These are phyloP conservation scores for Dolichopus griseipennis DNA, from an alignment of 2,888 invertebrate genomes.

Conservation along the genomic window DNA sequence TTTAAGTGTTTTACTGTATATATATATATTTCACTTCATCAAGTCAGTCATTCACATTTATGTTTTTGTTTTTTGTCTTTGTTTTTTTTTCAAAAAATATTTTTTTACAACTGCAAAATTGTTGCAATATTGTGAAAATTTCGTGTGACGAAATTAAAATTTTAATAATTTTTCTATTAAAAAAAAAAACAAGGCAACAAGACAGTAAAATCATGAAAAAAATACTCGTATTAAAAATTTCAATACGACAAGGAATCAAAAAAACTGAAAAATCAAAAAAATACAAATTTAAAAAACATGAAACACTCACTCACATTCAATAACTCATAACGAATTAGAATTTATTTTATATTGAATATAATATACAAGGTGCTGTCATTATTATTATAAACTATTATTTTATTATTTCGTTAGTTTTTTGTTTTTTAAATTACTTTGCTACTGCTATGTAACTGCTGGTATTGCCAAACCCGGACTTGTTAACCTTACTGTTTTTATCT, in stretches of 20 bases:
- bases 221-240: neutral
- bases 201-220: too few relatives aligned
- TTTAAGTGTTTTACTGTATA: too few relatives aligned
- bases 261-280: neutral
- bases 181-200: too few relatives aligned
- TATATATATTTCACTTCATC: too few relatives aligned
- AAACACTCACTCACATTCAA: neutral
- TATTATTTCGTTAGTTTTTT: neutral
- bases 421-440: neutral
- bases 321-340: neutral
- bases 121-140: too few relatives aligned
- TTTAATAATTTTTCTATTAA: too few relatives aligned
- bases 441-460: neutral
- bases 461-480: conserved; percentile 4
- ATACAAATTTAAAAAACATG: neutral
- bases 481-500: neutral
- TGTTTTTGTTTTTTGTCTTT: too few relatives aligned
- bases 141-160: too few relatives aligned
- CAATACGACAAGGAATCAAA: neutral
- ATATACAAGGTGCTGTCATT: too few relatives aligned
- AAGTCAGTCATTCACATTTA: too few relatives aligned
- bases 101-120: too few relatives aligned
- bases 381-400: neutral
- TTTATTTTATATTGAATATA: neutral
- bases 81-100: too few relatives aligned